Conservation (phyloP, 2,797 vertebrate genomes). For the Myotis findleyi region DNA sequence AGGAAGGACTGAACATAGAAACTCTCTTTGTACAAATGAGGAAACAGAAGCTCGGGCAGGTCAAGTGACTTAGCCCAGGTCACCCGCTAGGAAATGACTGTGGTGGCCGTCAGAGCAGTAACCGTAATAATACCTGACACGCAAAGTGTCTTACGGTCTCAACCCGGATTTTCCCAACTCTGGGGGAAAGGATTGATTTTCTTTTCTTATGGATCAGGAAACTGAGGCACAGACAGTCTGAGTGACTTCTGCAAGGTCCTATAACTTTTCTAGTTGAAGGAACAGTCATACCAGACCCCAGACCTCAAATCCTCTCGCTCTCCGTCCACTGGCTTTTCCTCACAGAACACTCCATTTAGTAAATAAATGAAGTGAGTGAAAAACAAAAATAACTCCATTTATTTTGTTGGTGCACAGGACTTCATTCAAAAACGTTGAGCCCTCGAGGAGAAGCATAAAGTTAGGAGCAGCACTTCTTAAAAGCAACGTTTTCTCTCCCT, state of each 20-base stretch:
- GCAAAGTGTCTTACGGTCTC: not conserved
- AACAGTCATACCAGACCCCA: not conserved
- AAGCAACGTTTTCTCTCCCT: not conserved
- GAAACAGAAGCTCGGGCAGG: not conserved
- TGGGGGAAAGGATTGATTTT: not conserved
- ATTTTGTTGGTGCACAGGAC: not conserved
- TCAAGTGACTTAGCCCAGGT: not conserved
- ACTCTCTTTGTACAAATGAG: not conserved
- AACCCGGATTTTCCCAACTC: slow-evolving; percentile 5
- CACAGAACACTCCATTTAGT: not conserved
- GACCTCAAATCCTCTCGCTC: not conserved
- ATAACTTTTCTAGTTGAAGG: not conserved
- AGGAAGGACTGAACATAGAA: slow-evolving; percentile 13
- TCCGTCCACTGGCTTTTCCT: not conserved
- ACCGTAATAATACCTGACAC: not conserved
- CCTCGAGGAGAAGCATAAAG: not conserved
- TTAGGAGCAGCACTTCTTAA: slow-evolving; percentile 1
- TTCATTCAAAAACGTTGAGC: not conserved
- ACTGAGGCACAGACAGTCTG: not conserved
- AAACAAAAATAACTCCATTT: not conserved
- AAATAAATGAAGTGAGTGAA: not conserved
- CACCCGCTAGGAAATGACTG: not conserved
- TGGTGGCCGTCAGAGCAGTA: not conserved
- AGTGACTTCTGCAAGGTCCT: not conserved
- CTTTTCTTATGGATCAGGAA: not conserved